Percentiles rank a stretch among this genome's conserved stretches.
phyloP scores from a whole-genome alignment of 1,140 invertebrate genomes.

The Pogonomyrmex californicus region DNA sequence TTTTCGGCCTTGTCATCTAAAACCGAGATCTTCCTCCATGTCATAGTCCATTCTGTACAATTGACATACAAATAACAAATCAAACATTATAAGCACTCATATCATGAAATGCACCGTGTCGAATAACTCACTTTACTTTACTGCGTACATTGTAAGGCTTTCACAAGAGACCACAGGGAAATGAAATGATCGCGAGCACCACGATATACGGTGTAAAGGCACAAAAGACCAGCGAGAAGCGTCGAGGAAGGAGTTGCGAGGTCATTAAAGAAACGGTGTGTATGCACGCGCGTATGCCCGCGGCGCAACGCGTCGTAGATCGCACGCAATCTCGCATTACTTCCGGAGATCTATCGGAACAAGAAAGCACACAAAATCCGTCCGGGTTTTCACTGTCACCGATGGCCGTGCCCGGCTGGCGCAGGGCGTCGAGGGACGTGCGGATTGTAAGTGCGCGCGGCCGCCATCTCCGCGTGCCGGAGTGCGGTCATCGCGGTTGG shows the following conservation, averaged over 20 bases:
- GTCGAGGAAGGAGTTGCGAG: neutral
- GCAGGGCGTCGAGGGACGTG: constrained; percentile 66
- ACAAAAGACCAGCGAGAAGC: constrained; percentile 21
- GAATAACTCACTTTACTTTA: constrained; percentile 39
- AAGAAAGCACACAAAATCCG: constrained; percentile 69
- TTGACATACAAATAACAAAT: constrained; percentile 32
- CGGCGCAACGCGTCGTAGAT: constrained; percentile 52
- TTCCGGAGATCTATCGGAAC: constrained; percentile 82
- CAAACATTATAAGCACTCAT: constrained; percentile 27
- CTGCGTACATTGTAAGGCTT: constrained; percentile 27
- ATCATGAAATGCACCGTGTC: neutral
- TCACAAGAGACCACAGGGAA: neutral
- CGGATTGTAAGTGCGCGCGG: neutral
- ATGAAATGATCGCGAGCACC: neutral
- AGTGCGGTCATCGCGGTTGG: neutral
- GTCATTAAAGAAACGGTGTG: constrained; percentile 65
- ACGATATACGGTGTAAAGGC: neutral
- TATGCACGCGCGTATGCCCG: constrained; percentile 45
- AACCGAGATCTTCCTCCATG: neutral
- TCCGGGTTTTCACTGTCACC: constrained; percentile 78
- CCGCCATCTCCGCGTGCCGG: constrained; percentile 4
- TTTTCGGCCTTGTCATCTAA: neutral
- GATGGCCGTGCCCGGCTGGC: constrained; percentile 62
- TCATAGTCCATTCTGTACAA: constrained; percentile 22
- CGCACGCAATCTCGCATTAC: constrained; percentile 81